phyloP scores from a whole-genome alignment of 2,113 vertebrate genomes.

The Pelecanus crispus region DNA sequence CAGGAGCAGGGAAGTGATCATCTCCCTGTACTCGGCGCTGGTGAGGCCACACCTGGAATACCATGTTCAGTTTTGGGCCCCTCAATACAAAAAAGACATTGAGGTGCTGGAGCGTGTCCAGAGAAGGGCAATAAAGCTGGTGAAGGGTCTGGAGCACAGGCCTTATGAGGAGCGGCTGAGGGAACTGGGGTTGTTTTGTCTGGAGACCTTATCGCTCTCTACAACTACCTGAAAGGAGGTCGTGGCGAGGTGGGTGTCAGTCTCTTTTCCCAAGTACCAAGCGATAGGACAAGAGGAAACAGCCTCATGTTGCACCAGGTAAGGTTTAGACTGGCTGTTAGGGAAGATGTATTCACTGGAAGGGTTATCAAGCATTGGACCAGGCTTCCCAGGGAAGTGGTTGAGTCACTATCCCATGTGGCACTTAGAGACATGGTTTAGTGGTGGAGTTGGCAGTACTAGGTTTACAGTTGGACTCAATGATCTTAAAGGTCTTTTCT shows the following conservation, averaged over 20 bases:
- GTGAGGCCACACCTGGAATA: background rate
- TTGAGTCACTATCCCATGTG: too few relatives aligned
- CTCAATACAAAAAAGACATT: background rate
- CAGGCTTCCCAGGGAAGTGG: background rate
- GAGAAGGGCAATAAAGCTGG: background rate
- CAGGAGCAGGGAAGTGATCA: background rate
- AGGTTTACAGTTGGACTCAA: background rate
- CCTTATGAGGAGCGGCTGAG: background rate
- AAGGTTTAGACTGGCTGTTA: background rate
- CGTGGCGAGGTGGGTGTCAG: too few relatives aligned
- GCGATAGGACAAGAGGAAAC: background rate
- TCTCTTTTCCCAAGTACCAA: too few relatives aligned
- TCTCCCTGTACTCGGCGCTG: background rate
- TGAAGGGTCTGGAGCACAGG: background rate
- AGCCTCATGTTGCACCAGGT: background rate
- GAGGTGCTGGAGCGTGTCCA: background rate
- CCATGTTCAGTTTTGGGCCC: background rate
- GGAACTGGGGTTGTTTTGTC: background rate
- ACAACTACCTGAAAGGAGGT: background rate
- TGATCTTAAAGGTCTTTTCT: background rate
- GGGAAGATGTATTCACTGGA: background rate
- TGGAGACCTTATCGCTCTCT: background rate
- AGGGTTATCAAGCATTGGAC: background rate
- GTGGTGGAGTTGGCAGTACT: background rate
- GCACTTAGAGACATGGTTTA: background rate